These are phyloP conservation scores for Rattus norvegicus DNA, from an alignment of 2,113 vertebrate genomes.

Conservation along the genomic window GRCr8 NC_086034.1:47063501-47064000, in stretches of 20 bases:
- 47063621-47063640: accelerated
- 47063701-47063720: not conserved
- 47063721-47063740: not conserved
- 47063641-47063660: not conserved
- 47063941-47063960: too few species aligned
- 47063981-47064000: too few species aligned
- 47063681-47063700: not conserved
- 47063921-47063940: too few species aligned
- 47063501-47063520: too few species aligned
- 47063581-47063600: too few species aligned
- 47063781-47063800: not conserved
- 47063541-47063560: too few species aligned
- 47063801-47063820: not conserved
- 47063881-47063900: not conserved
- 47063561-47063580: too few species aligned
- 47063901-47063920: not conserved
- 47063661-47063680: not conserved
- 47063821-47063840: not conserved
- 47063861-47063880: not conserved
- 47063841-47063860: not conserved
- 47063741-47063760: not conserved
- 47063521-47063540: too few species aligned
- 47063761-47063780: not conserved
- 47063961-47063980: too few species aligned
- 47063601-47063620: not conserved